Conservation (phyloP, 2,888 invertebrate genomes). For the Octonoba sinensis region DNA sequence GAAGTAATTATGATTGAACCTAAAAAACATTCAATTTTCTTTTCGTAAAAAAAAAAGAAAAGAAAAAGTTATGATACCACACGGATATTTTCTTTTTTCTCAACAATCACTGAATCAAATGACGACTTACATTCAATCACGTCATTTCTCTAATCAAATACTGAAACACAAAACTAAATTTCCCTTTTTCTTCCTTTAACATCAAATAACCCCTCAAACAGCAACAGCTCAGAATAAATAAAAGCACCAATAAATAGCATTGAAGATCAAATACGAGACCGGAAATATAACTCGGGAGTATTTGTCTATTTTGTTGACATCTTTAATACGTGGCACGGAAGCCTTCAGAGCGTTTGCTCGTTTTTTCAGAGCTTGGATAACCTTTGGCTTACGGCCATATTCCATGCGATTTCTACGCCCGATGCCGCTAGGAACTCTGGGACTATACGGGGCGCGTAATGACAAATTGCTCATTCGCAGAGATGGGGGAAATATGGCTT, state of each 20-base stretch:
- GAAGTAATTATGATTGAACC: no score
- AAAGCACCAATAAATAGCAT: constrained; percentile 95
- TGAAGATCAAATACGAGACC: constrained; percentile 94
- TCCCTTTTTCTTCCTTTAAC: background rate
- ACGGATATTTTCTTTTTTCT: no score
- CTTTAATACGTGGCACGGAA: constrained; percentile 91
- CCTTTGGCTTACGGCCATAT: constrained; percentile 67
- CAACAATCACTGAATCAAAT: background rate
- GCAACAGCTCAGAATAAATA: constrained; percentile 75
- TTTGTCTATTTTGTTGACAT: constrained; percentile 98
- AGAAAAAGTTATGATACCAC: no score
- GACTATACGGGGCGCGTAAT: constrained; percentile 53
- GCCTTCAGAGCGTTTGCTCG: constrained; percentile 88
- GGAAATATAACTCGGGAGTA: constrained; percentile 96
- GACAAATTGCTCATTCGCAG: constrained; percentile 76
- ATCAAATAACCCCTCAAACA: background rate
- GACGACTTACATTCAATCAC: background rate
- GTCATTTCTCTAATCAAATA: no score
- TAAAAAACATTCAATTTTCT: no score
- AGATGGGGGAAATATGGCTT: constrained; percentile 79
- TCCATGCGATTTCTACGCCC: constrained; percentile 43
- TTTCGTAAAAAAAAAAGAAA: no score
- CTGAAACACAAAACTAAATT: constrained; percentile 5
- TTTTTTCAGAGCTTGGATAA: constrained; percentile 84
- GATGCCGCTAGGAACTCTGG: constrained; percentile 31